Evolutionary conservation across 1,140 invertebrate genomes (phyloP).

Genomic region (Mylabris phalerata): DNA sequence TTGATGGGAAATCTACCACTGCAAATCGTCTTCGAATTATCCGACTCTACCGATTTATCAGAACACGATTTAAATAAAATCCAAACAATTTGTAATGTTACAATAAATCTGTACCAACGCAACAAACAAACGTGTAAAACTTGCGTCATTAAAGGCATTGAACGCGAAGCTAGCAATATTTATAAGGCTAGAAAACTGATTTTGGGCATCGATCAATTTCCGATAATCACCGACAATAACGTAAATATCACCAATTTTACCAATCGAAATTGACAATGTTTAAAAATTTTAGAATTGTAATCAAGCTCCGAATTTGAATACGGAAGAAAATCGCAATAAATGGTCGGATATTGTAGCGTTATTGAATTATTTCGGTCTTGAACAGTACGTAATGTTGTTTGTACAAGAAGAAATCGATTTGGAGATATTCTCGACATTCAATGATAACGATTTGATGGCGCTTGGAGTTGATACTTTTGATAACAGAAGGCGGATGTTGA

Average conservation of each 20-base stretch:
- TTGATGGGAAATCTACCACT: background rate
- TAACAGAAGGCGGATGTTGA: conserved; percentile 80
- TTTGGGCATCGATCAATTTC: conserved; percentile 51
- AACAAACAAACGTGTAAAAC: too few species aligned
- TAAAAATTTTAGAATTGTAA: too few species aligned
- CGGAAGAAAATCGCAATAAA: conserved; percentile 23
- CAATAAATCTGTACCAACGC: background rate
- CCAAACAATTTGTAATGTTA: background rate
- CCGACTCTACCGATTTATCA: background rate
- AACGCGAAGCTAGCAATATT: conserved; percentile 52
- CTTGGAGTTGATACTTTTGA: conserved; percentile 84
- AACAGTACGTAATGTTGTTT: conserved; percentile 78
- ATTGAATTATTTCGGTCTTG: conserved; percentile 67
- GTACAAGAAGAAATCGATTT: conserved; percentile 79
- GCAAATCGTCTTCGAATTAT: background rate
- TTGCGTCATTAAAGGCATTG: too few species aligned
- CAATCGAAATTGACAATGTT: conserved; percentile 22
- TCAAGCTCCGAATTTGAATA: too few species aligned
- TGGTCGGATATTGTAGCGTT: conserved; percentile 58
- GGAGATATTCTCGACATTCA: conserved; percentile 75
- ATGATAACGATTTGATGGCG: conserved; percentile 77
- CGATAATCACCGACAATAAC: conserved; percentile 35
- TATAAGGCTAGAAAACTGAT: conserved; percentile 83
- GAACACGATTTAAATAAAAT: background rate
- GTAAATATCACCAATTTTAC: conserved; percentile 22